Evolutionary conservation across 2,888 invertebrate genomes (phyloP).

Genomic region (Lamellibrachia columna): DNA sequence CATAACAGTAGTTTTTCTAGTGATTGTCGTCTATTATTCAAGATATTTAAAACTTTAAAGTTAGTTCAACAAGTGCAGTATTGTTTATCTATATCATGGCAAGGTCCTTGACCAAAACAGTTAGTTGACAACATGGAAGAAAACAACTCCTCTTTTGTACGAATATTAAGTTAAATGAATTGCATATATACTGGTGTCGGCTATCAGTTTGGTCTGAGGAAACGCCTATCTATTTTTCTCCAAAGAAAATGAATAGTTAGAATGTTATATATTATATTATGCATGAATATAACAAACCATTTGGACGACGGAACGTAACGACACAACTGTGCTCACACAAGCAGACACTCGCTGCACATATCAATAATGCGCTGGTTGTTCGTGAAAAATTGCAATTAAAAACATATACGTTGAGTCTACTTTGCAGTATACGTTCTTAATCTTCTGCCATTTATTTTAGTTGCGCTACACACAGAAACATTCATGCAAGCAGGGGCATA

Average conservation of each 20-base stretch:
- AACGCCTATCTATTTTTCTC: background rate
- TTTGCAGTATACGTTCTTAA: background rate
- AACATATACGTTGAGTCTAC: background rate
- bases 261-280: too few relatives aligned
- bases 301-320: background rate
- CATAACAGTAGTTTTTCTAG: background rate
- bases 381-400: background rate
- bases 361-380: background rate
- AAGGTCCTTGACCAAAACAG: background rate
- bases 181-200: background rate
- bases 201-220: background rate
- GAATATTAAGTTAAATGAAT: too few relatives aligned
- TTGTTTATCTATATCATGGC: background rate
- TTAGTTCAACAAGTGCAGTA: background rate
- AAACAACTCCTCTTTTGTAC: background rate
- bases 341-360: background rate
- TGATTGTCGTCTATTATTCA: background rate
- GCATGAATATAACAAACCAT: background rate
- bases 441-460: background rate
- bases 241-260: background rate
- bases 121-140: background rate
- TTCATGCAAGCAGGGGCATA: background rate
- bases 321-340: background rate
- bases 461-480: background rate
- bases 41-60: background rate